These are phyloP conservation scores for Mycetomoellerius zeteki DNA, from an alignment of 1,140 invertebrate species.

Conservation along the genomic window DNA sequence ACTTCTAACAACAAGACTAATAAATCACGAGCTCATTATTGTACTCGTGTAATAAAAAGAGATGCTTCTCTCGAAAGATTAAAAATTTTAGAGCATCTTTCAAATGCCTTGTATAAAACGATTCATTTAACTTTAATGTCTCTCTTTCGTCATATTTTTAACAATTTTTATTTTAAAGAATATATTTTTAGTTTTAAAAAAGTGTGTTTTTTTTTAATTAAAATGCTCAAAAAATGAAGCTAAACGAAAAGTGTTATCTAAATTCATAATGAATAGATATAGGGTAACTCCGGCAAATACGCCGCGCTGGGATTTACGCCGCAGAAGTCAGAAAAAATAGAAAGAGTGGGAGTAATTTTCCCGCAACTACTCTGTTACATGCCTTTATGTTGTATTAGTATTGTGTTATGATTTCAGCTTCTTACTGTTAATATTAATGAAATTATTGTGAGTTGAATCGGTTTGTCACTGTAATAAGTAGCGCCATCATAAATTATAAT, in stretches of 20 bases:
- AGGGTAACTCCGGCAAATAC: no score
- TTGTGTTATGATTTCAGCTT: no score
- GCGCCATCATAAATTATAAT: no score
- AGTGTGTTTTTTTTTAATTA: background rate
- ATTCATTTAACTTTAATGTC: background rate
- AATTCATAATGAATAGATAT: background rate
- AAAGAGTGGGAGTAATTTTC: no score
- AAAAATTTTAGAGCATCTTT: background rate
- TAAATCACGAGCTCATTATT: background rate
- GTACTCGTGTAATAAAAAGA: background rate
- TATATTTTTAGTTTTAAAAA: background rate
- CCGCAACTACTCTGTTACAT: no score
- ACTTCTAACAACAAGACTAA: conserved; percentile 16
- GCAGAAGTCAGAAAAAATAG: no score
- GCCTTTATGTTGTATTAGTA: no score
- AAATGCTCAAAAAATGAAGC: background rate
- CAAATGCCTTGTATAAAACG: background rate
- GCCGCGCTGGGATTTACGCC: no score
- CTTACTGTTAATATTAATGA: no score
- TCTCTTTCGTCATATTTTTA: background rate
- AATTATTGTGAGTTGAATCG: no score
- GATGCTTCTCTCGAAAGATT: background rate
- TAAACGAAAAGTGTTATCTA: background rate
- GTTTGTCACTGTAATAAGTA: no score
- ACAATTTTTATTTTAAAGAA: background rate